Percentiles rank a stretch among this genome's conserved stretches.
These are phyloP conservation scores for Cyclura pinguis DNA, from an alignment of 2,797 vertebrate species.

Conservation along the genomic window DNA sequence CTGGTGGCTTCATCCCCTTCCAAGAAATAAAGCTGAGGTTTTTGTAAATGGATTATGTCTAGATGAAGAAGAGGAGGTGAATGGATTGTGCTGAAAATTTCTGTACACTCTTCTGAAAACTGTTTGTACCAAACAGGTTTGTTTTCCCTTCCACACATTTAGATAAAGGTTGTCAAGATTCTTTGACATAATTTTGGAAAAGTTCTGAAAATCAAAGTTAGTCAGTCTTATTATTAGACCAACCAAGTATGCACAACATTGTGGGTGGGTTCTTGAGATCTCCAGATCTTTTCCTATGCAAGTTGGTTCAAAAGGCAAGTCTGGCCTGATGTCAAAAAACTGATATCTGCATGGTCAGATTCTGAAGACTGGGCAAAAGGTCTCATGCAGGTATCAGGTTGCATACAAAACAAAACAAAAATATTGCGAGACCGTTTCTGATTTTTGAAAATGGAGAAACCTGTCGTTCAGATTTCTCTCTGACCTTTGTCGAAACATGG, in stretches of 20 bases:
- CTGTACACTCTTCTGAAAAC: neutral
- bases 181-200: neutral
- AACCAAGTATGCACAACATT: neutral
- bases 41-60: too few relatives aligned
- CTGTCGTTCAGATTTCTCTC: too few relatives aligned
- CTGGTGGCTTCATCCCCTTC: neutral
- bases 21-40: too few relatives aligned
- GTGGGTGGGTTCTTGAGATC: neutral
- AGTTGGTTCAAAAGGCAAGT: neutral
- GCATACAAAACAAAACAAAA: too few relatives aligned
- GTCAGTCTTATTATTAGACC: neutral
- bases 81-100: neutral
- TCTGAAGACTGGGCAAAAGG: too few relatives aligned
- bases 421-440: too few relatives aligned
- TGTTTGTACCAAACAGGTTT: neutral
- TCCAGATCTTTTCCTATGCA: neutral
- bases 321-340: too few relatives aligned
- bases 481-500: too few relatives aligned
- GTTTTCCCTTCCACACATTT: neutral
- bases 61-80: too few relatives aligned
- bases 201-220: neutral
- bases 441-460: too few relatives aligned
- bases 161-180: neutral
- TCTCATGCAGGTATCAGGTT: too few relatives aligned
- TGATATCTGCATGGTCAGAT: too few relatives aligned